Base-by-base conservation (phyloP, 2,797 vertebrate species). In the Limnodromus scolopaceus region DNA sequence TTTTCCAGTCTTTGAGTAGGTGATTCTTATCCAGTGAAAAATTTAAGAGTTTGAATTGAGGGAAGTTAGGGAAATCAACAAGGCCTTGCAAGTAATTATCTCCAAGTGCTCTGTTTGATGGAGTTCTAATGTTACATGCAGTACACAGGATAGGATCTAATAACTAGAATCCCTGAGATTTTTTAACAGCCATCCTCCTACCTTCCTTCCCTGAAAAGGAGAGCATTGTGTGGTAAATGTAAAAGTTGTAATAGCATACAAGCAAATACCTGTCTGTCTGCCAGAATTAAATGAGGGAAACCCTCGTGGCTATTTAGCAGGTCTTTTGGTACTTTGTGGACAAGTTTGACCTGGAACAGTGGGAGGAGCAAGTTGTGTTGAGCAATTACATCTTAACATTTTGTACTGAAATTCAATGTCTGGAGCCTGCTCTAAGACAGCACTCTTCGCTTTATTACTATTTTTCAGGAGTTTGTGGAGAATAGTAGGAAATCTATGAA, bases 401-500 rank as follows among this genome's bases (percentile, higher is more conserved):
- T 57, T 82, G 32, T 72, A 30, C 58, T 54, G 41, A 75, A 64
- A 39, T 87, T 64, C 55, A 32, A 45, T 70, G 36, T 66, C 61
- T 78, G 55, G 32, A 77, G 10, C 72, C 58, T 79, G 38, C 57
- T 69, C 14, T 80, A 54, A 68, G 49, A 69, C 87, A 72, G 77
- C 70, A 54, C 64, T 94, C 92, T 84, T 54, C 6, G 27, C 46
- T 91, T 95, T 25, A 14, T 92, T 49, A 24, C 36, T 89, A 4
- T 92, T 64, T 98, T 98, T 74, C 98, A 99, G 99, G 99, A 99
- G 96, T 99, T 99, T 88, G 99, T 99, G 97, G 99, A 99, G 97
- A 99, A 99, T 97, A 99, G 99, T 97, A 99, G 99, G 96, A 99
- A 98, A 97, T 97, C 99, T 84, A 98, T 99, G 97, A 99, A 99